Conservation (phyloP, 2,888 invertebrate species). For the Vannuccia rotundouncinata region DNA sequence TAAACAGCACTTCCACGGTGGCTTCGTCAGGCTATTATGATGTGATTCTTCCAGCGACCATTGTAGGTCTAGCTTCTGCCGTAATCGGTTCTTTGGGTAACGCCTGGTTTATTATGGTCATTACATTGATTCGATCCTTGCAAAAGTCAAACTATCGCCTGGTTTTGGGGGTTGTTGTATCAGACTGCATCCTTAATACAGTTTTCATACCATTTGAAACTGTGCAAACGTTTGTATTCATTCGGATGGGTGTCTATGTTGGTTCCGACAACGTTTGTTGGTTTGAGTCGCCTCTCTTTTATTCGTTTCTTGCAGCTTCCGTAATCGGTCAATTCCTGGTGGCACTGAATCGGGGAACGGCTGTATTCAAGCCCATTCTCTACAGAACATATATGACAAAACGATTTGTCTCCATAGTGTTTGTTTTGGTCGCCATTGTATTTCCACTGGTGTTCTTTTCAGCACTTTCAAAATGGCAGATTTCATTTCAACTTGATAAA, state of each 20-base stretch:
- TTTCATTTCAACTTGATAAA: neutral
- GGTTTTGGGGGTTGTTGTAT: neutral
- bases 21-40: neutral
- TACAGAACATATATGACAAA: neutral
- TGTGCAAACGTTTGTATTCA: neutral
- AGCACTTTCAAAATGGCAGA: neutral
- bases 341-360: neutral
- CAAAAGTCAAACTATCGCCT: slow-evolving; percentile 8
- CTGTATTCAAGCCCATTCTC: neutral
- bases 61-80: neutral
- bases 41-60: neutral
- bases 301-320: neutral
- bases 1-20: neutral
- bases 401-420: neutral
- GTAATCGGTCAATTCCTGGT: neutral
- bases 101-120: slow-evolving; percentile 1
- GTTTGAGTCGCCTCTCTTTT: neutral
- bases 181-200: neutral
- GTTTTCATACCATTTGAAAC: slow-evolving; percentile 1
- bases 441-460: slow-evolving; percentile 1
- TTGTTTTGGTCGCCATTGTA: neutral
- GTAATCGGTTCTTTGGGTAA: neutral
- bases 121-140: neutral
- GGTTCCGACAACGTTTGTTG: neutral
- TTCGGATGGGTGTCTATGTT: slow-evolving; percentile 4